Percentiles rank a stretch among this genome's conserved stretches.
phyloP scores from a whole-genome alignment of 1,140 invertebrate genomes.

The Centruroides sculpturatus region DNA sequence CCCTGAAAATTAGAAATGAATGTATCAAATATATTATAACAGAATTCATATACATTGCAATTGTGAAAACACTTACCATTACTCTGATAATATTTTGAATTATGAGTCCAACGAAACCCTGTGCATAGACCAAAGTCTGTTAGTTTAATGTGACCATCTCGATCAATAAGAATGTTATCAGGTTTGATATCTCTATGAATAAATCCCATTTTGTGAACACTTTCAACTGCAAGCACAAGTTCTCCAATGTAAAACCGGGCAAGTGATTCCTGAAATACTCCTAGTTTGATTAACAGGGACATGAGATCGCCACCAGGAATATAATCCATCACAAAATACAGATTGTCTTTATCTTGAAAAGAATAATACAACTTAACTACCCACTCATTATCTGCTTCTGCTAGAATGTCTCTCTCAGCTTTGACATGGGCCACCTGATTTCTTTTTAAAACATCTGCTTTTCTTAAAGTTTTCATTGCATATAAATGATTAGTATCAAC shows the following conservation, averaged over 20 bases:
- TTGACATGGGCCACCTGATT: conserved; percentile 98
- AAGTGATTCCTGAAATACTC: conserved; percentile 68
- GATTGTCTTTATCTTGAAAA: conserved; percentile 88
- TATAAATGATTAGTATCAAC: conserved; percentile 91
- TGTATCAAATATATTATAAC: neutral
- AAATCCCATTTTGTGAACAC: conserved; percentile 98
- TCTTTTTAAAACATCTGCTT: conserved; percentile 88
- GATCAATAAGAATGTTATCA: conserved; percentile 97
- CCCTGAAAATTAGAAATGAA: conserved; percentile 33
- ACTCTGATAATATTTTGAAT: conserved; percentile 95
- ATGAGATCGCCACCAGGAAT: conserved; percentile 99
- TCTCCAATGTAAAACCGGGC: conserved; percentile 98
- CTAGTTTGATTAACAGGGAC: conserved; percentile 88
- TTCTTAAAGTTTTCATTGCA: conserved; percentile 96
- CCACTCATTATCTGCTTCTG: conserved; percentile 98
- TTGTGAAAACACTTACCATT: conserved; percentile 50
- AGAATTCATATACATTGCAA: neutral
- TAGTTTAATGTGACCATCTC: conserved; percentile 94
- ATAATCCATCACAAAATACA: conserved; percentile 99
- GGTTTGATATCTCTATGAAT: conserved; percentile 76
- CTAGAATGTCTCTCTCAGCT: conserved; percentile 93
- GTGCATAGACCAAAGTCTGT: conserved; percentile 98
- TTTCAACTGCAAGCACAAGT: conserved; percentile 94
- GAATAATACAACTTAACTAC: conserved; percentile 98
- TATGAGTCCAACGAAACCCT: conserved; percentile 97